A percentile compares a stretch with the other conserved stretches of the same genome.
These are phyloP conservation scores for Agelaius phoeniceus DNA, from an alignment of 2,113 vertebrate species.

Conservation along the genomic window DNA sequence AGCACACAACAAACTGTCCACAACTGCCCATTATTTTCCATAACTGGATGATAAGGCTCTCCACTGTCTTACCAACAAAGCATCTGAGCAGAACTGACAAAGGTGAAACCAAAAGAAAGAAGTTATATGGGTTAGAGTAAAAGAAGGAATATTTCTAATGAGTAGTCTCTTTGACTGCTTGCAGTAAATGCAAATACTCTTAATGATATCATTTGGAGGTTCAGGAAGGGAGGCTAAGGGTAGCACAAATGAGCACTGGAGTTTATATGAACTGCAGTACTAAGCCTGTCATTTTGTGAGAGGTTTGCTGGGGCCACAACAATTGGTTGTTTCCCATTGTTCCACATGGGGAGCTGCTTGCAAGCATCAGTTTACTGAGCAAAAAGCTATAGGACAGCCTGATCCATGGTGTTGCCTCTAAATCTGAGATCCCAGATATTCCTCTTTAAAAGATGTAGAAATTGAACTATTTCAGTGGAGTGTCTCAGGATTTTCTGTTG, in stretches of 20 bases:
- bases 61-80: neutral
- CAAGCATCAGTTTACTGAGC: neutral
- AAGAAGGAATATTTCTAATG: neutral
- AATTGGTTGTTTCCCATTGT: neutral
- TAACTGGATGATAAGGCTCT: neutral
- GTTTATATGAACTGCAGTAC: neutral
- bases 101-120: neutral
- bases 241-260: neutral
- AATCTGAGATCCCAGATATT: neutral
- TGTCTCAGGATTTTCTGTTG: neutral
- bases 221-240: neutral
- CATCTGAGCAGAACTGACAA: neutral
- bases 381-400: neutral
- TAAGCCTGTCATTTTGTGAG: neutral
- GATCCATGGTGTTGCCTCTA: neutral
- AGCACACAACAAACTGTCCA: neutral
- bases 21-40: neutral
- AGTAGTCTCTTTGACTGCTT: neutral
- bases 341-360: neutral
- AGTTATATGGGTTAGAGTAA: neutral
- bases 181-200: neutral
- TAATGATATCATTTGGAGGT: neutral
- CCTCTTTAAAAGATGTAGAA: neutral
- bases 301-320: neutral
- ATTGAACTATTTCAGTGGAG: neutral